Percentiles rank a stretch among this genome's conserved stretches.
phyloP scores from a whole-genome alignment of 2,113 vertebrate genomes.

The Rhagologus leucostigma region DNA sequence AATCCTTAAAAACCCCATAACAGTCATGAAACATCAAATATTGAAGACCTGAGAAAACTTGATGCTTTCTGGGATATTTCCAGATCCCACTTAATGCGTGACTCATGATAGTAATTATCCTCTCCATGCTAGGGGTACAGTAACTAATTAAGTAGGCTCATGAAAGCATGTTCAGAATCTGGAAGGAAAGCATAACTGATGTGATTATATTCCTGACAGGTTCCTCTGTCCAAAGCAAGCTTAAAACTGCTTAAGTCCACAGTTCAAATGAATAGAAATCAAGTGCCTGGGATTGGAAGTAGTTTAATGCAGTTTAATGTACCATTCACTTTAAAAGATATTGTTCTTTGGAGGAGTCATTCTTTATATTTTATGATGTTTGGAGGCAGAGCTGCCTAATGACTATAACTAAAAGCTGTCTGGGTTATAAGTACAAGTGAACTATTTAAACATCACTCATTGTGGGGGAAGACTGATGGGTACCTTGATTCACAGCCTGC shows the following conservation, averaged over 20 bases:
- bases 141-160: slow-evolving; percentile 23
- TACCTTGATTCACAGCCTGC: background rate
- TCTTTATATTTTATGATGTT: background rate
- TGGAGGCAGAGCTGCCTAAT: background rate
- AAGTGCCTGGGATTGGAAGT: background rate
- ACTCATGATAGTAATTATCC: slow-evolving; percentile 23
- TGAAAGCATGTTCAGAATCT: slow-evolving; percentile 12
- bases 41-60: slow-evolving; percentile 1
- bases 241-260: background rate
- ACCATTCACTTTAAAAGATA: background rate
- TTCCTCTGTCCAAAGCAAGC: background rate
- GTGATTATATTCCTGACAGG: slow-evolving; percentile 9
- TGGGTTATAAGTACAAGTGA: background rate
- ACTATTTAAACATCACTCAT: background rate
- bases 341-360: background rate
- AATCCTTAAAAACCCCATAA: background rate
- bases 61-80: background rate
- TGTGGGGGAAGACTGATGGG: background rate
- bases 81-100: background rate
- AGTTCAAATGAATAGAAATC: background rate
- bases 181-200: background rate
- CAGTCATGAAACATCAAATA: background rate
- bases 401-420: background rate
- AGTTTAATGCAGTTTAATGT: background rate
- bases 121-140: background rate